Evolutionary conservation across 2,888 invertebrate species (phyloP).

Genomic region (Mantis religiosa): DNA sequence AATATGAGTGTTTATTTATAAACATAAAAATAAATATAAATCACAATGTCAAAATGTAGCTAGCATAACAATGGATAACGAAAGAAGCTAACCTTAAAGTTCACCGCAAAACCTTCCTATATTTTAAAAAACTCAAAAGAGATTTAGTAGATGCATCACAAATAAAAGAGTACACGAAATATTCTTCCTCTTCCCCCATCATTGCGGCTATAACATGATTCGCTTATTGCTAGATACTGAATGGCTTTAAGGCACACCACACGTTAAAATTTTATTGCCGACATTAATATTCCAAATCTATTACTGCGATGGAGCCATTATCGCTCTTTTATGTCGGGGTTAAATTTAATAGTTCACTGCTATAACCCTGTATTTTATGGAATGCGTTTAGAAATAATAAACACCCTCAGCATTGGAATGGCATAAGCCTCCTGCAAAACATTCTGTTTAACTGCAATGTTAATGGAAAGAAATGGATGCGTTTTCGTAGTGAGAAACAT

Average conservation of each 20-base stretch:
- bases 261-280: neutral
- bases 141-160: too few species aligned
- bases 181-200: neutral
- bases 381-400: neutral
- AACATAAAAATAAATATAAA: too few species aligned
- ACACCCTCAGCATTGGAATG: neutral
- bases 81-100: too few species aligned
- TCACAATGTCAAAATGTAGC: too few species aligned
- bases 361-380: neutral
- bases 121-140: too few species aligned
- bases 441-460: neutral
- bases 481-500: too few species aligned
- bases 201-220: neutral
- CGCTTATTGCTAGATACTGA: neutral
- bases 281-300: neutral
- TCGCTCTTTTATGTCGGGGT: neutral
- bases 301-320: neutral
- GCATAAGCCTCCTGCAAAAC: neutral
- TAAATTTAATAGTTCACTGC: neutral
- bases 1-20: too few species aligned
- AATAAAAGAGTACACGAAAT: neutral
- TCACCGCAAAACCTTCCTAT: too few species aligned
- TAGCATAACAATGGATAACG: too few species aligned
- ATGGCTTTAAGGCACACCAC: neutral
- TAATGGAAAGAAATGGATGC: too few species aligned